These are phyloP conservation scores for Danio kyathit DNA, from an alignment of 2,797 vertebrate species.

Conservation along the genomic window DNA sequence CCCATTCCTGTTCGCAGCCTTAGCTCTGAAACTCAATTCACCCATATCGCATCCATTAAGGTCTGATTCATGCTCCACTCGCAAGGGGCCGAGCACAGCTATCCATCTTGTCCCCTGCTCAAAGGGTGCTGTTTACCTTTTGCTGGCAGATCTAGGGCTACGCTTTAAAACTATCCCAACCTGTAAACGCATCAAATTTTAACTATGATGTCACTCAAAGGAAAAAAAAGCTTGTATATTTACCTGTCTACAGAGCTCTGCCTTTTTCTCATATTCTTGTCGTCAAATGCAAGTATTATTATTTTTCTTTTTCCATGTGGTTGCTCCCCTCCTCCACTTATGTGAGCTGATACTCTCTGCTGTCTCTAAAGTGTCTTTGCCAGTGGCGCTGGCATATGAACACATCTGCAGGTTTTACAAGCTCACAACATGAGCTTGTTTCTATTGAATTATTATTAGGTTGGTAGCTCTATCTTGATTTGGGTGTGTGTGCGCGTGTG, in stretches of 20 bases:
- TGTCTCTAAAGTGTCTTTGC: slow-evolving; percentile 14
- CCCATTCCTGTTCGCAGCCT: slow-evolving; percentile 31
- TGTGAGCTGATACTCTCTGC: slow-evolving; percentile 13
- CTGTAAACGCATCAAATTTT: slow-evolving; percentile 63
- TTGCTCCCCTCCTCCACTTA: slow-evolving; percentile 30
- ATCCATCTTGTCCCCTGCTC: slow-evolving; percentile 64
- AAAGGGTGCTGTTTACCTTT: slow-evolving; percentile 61
- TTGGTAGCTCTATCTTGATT: too few species aligned
- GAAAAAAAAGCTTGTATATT: slow-evolving; percentile 53
- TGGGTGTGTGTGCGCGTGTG: too few species aligned
- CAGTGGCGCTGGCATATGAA: slow-evolving; percentile 20
- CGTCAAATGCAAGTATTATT: slow-evolving; percentile 27
- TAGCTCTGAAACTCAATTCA: slow-evolving; percentile 63
- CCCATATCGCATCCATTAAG: slow-evolving; percentile 63
- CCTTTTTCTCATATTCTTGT: slow-evolving; percentile 31
- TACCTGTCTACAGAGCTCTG: slow-evolving; percentile 51
- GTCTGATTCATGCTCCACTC: slow-evolving; percentile 66
- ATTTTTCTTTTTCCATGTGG: slow-evolving; percentile 13
- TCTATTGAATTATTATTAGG: neutral
- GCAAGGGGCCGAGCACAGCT: slow-evolving; percentile 49
- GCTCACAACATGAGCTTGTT: slow-evolving; percentile 30
- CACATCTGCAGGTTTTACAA: slow-evolving; percentile 35
- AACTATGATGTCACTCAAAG: slow-evolving; percentile 41
- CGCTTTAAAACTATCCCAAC: slow-evolving; percentile 60
- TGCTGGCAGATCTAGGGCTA: slow-evolving; percentile 60